phyloP scores from a whole-genome alignment of 1,140 invertebrate species.

The Wasmannia auropunctata region DNA sequence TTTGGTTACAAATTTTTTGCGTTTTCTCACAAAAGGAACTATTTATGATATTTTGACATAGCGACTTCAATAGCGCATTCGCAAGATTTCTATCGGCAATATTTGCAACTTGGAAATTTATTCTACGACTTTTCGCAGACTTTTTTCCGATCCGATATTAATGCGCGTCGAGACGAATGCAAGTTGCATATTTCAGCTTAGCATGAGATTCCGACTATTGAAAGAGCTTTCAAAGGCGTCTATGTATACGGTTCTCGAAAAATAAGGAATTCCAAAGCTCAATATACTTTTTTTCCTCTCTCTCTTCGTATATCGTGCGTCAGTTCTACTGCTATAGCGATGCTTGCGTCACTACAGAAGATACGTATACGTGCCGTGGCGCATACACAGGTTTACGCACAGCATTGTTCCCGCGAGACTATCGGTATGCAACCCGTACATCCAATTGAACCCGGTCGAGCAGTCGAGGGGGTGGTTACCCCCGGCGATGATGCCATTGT shows the following conservation, averaged over 20 bases:
- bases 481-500: slow-evolving; percentile 56
- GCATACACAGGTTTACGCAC: slow-evolving; percentile 18
- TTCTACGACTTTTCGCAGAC: not conserved
- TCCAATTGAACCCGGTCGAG: slow-evolving; percentile 66
- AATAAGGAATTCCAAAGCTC: not conserved
- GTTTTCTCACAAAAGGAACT: not conserved
- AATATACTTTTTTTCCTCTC: not conserved
- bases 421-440: slow-evolving; percentile 64
- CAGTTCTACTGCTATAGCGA: not conserved
- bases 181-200: not conserved
- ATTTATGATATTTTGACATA: not conserved
- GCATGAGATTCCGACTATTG: not conserved
- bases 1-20: not conserved
- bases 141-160: not conserved
- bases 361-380: not conserved
- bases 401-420: slow-evolving; percentile 61
- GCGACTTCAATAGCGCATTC: not conserved
- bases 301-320: not conserved
- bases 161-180: not conserved
- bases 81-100: not conserved
- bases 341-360: not conserved
- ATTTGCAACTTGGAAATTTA: not conserved
- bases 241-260: not conserved
- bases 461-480: slow-evolving; percentile 45
- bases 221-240: not conserved